These are phyloP conservation scores for Acanthurus tractus DNA, from an alignment of 2,797 vertebrate genomes.

Conservation along the genomic window DNA sequence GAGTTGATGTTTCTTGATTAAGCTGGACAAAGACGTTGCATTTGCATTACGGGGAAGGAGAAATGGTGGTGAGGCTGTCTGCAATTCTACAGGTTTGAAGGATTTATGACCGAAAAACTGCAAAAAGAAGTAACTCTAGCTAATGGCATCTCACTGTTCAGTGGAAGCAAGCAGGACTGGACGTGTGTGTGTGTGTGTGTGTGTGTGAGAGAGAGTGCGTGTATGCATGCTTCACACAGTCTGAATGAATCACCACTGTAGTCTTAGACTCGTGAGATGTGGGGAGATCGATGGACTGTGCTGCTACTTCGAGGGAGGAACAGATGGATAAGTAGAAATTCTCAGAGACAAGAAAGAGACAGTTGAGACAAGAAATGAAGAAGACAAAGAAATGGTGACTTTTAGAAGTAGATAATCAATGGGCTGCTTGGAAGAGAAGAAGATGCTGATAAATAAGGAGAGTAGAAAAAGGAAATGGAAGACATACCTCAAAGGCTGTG, in stretches of 20 bases:
- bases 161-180: constrained; percentile 26
- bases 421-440: background rate
- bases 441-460: constrained; percentile 22
- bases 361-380: constrained; percentile 8
- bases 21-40: constrained; percentile 46
- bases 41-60: constrained; percentile 31
- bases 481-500: constrained; percentile 56
- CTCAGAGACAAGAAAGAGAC: constrained; percentile 18
- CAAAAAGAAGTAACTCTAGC: constrained; percentile 49
- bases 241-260: constrained; percentile 53
- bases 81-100: constrained; percentile 59
- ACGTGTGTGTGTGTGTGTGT: background rate
- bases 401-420: constrained; percentile 21
- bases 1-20: constrained; percentile 49
- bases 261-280: constrained; percentile 42
- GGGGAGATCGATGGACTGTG: constrained; percentile 43
- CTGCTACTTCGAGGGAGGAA: background rate
- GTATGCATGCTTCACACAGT: constrained; percentile 25
- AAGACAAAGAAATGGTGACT: constrained; percentile 5
- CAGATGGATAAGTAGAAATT: constrained; percentile 32
- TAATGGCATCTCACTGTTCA: constrained; percentile 55
- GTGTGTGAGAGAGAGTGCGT: background rate
- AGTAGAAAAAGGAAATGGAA: constrained; percentile 31
- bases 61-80: constrained; percentile 57
- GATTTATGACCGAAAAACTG: constrained; percentile 51